These are phyloP conservation scores for Trachymyrmex cornetzi DNA, from an alignment of 1,140 invertebrate genomes.

Conservation along the genomic window DNA sequence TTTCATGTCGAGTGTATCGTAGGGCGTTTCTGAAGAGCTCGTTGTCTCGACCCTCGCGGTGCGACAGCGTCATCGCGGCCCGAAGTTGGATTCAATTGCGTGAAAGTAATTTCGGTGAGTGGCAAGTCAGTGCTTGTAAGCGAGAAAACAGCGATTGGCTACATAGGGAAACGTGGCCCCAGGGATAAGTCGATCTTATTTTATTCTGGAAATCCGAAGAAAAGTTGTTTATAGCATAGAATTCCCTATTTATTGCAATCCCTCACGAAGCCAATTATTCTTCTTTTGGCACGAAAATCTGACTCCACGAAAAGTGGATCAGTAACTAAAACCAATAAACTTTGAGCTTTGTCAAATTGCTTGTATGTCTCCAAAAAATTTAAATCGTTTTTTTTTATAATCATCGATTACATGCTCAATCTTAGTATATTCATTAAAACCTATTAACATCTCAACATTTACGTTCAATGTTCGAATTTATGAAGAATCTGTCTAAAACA, in stretches of 20 bases:
- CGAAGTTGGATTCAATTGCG: slow-evolving; percentile 58
- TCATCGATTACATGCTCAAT: not conserved
- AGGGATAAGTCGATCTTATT: slow-evolving; percentile 34
- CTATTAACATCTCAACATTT: not conserved
- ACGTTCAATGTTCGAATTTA: not conserved
- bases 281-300: not conserved
- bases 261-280: slow-evolving; percentile 24
- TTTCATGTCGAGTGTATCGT: slow-evolving; percentile 44
- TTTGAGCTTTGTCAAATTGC: not conserved
- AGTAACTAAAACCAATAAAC: slow-evolving; percentile 21
- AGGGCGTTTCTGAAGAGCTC: slow-evolving; percentile 47
- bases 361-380: not conserved
- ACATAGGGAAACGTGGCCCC: slow-evolving; percentile 13
- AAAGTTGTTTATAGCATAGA: slow-evolving; percentile 40
- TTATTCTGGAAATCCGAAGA: slow-evolving; percentile 34
- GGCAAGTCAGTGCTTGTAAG: slow-evolving; percentile 57
- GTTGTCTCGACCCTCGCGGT: slow-evolving; percentile 58
- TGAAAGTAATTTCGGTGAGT: slow-evolving; percentile 63
- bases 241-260: slow-evolving; percentile 47
- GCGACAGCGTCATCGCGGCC: slow-evolving; percentile 58
- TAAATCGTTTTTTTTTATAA: not conserved
- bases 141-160: slow-evolving; percentile 28
- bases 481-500: not conserved
- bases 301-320: slow-evolving; percentile 14
- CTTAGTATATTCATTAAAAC: not conserved